phyloP scores from a whole-genome alignment of 1,140 invertebrate genomes.

The Bradysia coprophila region DNA sequence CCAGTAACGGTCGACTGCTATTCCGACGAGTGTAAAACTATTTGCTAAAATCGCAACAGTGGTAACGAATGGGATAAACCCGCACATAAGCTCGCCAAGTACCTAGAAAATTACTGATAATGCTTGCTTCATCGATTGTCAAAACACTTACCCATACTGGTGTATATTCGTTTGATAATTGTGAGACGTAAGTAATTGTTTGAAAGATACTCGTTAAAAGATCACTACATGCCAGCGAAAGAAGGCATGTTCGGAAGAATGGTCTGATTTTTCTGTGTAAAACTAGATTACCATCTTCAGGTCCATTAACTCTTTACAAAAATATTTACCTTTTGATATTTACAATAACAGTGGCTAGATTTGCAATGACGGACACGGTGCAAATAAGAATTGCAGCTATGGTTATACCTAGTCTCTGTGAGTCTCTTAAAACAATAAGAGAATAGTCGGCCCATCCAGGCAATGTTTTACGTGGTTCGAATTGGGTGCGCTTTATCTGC shows the following conservation, averaged over 20 bases:
- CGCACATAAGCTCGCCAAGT: constrained; percentile 25
- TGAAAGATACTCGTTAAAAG: constrained; percentile 17
- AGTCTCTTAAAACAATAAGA: no score
- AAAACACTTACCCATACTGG: constrained; percentile 14
- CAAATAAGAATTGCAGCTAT: no score
- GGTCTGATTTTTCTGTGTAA: constrained; percentile 10
- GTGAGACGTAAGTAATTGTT: constrained; percentile 10
- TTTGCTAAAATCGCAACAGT: constrained; percentile 26
- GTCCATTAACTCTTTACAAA: neutral
- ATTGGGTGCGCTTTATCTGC: no score
- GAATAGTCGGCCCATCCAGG: no score
- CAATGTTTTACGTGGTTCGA: no score
- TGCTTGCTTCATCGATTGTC: neutral
- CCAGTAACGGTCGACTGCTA: constrained; percentile 31
- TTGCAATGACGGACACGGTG: constrained; percentile 8
- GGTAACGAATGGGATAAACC: constrained; percentile 27
- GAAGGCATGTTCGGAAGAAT: constrained; percentile 21
- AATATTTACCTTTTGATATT: constrained; percentile 9
- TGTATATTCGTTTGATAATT: constrained; percentile 11
- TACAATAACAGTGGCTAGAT: constrained; percentile 13
- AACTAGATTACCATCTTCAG: neutral
- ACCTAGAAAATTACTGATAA: constrained; percentile 10
- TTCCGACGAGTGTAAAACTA: constrained; percentile 28
- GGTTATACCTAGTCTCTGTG: no score
- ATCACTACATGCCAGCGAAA: constrained; percentile 26